Base-by-base conservation (phyloP, 2,797 vertebrate species). In the Picus viridis region DNA sequence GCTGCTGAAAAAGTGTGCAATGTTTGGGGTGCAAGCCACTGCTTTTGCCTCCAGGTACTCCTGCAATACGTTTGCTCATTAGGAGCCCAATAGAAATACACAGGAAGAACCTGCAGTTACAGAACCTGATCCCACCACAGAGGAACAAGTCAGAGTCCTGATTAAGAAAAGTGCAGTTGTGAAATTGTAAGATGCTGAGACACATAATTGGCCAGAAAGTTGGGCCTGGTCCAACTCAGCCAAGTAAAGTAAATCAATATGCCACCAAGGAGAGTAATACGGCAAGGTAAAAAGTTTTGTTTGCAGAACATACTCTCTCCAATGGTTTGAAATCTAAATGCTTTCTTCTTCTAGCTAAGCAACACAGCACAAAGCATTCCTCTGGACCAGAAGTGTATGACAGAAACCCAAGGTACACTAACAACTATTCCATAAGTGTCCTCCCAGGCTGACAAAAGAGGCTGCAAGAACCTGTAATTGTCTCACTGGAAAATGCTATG, bases 211-310 rank as follows among this genome's bases (percentile, higher is more conserved):
- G 64, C 61, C 65, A 84, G 62, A 78, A 92, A 83, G 57, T 24
- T 89, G 88, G 49, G 45, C 26, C 76, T 83, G 61, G 81, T 57
- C 64, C 89, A 76, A 53, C 71, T 83, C 45, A 23, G 76, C 59
- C 58, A 68, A 74, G 58, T 82, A 47, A 90, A 71, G 67, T 72
- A 77, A 88, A 91, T 88, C 81, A 86, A 79, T 83, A 92, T 49
- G 43, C 62, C 79, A 93, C 68, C 73, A 87, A 91, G 71, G 43
- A 79, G 69, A 94, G 76, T 79, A 85, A 92, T 56, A 64, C 19
- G 7, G 69, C 34, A 59, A 49, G 11, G 57, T 41, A 62, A 74
- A 87, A 74, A 78, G 72, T 45, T 83, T 79, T 65, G 15, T 53
- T 90, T 90, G 32, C 45, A 84, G 59, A 86, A 82, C 29, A 71